Conservation (phyloP, 2,113 vertebrate species). For the Mobula hypostoma region DNA sequence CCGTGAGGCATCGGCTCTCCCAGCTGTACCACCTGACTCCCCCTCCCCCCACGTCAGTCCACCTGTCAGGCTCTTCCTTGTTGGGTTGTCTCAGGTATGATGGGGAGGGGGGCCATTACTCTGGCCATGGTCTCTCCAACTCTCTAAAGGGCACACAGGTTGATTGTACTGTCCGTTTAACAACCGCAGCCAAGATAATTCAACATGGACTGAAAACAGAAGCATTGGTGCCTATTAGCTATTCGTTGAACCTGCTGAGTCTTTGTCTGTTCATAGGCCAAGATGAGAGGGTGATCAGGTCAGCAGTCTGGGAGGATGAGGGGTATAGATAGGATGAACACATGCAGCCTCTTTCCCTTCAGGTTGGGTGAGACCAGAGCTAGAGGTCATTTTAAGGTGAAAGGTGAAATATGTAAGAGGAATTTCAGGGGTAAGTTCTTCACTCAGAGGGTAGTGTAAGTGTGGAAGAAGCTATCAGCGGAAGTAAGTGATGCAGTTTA, state of each 20-base stretch:
- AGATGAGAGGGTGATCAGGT: background rate
- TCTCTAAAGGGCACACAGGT: background rate
- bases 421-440: no score
- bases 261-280: no score
- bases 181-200: background rate
- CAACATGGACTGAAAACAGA: background rate
- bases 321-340: no score
- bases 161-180: background rate
- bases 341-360: no score
- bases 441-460: no score
- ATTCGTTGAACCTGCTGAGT: background rate
- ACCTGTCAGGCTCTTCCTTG: background rate
- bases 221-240: background rate
- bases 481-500: no score
- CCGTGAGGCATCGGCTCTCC: no score
- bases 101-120: background rate
- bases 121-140: background rate
- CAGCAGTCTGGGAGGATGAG: background rate
- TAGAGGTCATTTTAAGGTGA: no score
- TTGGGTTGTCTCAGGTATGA: background rate
- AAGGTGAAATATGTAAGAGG: no score
- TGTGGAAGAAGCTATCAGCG: no score
- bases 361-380: no score
- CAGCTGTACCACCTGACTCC: no score
- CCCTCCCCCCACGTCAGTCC: background rate